Evolutionary conservation across 1,140 invertebrate genomes (phyloP), one percentile per base, ranked within the genome.

Genomic region (Brachionus paranguensis): DNA sequence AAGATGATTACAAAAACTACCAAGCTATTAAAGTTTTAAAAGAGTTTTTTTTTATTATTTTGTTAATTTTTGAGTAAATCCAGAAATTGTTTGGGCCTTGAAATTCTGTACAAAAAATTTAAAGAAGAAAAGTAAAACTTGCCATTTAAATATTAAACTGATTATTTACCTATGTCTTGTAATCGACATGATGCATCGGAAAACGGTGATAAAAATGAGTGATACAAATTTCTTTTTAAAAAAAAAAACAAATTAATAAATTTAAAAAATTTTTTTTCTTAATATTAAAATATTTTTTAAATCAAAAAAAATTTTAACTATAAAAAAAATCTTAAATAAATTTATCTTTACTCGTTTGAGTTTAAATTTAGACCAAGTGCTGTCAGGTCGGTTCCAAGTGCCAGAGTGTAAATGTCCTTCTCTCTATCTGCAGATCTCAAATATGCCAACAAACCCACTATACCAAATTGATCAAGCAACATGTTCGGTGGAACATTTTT

Each of bases 141-240:
- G 33, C 33, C 33, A 37, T 5, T 2, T 6, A 37, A 37, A 37
- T 37, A 7, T 37, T 7, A 37, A 5, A 37, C 6, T 37, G 33
- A 37, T 37, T 10, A 60, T 20, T 85, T 85, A 90, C 89, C 90
- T 89, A 98, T 96, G 90, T 99, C 97, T 91, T 99, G 96, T 85
- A 96, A 95, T 91, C 96, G 92, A 92, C 96, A 98, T 45, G 97
- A 95, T 87, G 94, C 93, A 90, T 99, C 97, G 87, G 95, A 94
- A 95, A 96, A 99, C 11, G 97, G 97, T 79, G 97, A 97, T 87
- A 95, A 95, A 91, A 99, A 99, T 86, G 94, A 97, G 87, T 95
- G 94, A 91, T 97, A 96, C 85, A 98, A 92, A 90, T 95, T 96
- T 72, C 88, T 86, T 81, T 85, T 65, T 1, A 53, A 83, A 79